These are phyloP conservation scores for Tholera decimalis DNA, from an alignment of 2,888 invertebrate species.

Conservation along the genomic window DNA sequence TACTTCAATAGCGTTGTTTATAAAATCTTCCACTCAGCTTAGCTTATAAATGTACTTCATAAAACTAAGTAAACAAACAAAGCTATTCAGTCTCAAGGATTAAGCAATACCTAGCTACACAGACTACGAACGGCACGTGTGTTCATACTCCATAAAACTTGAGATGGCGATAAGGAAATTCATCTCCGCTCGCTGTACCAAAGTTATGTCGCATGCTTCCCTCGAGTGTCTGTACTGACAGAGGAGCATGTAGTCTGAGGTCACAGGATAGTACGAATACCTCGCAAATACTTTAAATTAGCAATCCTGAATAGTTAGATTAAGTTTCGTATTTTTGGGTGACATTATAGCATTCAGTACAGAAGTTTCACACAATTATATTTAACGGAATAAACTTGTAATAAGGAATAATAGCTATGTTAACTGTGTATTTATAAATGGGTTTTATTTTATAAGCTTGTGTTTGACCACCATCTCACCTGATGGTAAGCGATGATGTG, in stretches of 20 bases:
- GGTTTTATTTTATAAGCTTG: too few relatives aligned
- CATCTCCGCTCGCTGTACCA: conserved; percentile 27
- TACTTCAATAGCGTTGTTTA: neutral
- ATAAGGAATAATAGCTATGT: too few relatives aligned
- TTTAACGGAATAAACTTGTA: too few relatives aligned
- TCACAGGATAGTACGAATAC: neutral
- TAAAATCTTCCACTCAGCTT: neutral
- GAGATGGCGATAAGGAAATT: conserved; percentile 25
- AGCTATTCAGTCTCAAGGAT: neutral
- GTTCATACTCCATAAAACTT: conserved; percentile 9
- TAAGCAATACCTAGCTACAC: neutral
- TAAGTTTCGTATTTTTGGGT: conserved; percentile 5
- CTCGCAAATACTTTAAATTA: conserved; percentile 20
- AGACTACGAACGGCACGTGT: neutral
- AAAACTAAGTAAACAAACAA: neutral
- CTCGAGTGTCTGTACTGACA: neutral
- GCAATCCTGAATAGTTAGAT: conserved; percentile 22
- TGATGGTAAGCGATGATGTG: too few relatives aligned
- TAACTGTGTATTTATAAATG: too few relatives aligned
- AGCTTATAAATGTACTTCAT: neutral
- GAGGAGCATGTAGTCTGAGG: conserved; percentile 7
- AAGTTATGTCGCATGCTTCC: conserved; percentile 17
- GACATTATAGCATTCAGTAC: neutral
- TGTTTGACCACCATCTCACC: too few relatives aligned
- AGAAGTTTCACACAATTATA: neutral